phyloP scores from a whole-genome alignment of 1,140 invertebrate species.

The Propsilocerus akamusi region DNA sequence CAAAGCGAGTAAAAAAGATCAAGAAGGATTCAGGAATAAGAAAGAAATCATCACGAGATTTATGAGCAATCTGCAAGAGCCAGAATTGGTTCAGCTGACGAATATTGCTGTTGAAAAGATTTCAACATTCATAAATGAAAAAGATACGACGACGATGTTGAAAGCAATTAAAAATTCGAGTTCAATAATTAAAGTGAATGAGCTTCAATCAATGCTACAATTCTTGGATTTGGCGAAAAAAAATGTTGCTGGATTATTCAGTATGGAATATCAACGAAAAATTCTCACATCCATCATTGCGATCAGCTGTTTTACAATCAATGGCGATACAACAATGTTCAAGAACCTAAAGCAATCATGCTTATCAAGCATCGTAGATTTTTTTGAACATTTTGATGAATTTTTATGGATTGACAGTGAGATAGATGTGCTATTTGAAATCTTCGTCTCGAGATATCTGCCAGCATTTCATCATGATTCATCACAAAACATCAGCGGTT shows the following conservation, averaged over 20 bases:
- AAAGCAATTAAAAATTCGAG: neutral
- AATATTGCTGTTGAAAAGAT: slow-evolving; percentile 68
- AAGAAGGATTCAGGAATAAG: slow-evolving; percentile 33
- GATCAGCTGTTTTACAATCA: slow-evolving; percentile 29
- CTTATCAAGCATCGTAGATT: slow-evolving; percentile 40
- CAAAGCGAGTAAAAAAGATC: slow-evolving; percentile 50
- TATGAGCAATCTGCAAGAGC: slow-evolving; percentile 55
- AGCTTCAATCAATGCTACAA: neutral
- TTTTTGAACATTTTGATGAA: slow-evolving; percentile 62
- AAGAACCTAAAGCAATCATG: slow-evolving; percentile 42
- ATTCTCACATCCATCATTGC: slow-evolving; percentile 31
- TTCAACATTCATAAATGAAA: slow-evolving; percentile 32
- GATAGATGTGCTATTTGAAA: slow-evolving; percentile 54
- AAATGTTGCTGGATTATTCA: slow-evolving; percentile 35
- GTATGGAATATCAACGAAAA: slow-evolving; percentile 39
- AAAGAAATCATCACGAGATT: slow-evolving; percentile 65
- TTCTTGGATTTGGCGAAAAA: neutral
- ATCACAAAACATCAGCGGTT: slow-evolving; percentile 60
- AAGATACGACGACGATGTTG: neutral
- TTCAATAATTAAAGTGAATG: neutral
- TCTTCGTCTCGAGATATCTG: slow-evolving; percentile 65
- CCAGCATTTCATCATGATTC: slow-evolving; percentile 59
- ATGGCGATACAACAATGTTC: slow-evolving; percentile 37
- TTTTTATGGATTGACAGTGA: slow-evolving; percentile 52
- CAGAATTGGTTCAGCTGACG: slow-evolving; percentile 61